Base-by-base conservation (phyloP, 2,888 invertebrate species). In the Drepana falcataria region DNA sequence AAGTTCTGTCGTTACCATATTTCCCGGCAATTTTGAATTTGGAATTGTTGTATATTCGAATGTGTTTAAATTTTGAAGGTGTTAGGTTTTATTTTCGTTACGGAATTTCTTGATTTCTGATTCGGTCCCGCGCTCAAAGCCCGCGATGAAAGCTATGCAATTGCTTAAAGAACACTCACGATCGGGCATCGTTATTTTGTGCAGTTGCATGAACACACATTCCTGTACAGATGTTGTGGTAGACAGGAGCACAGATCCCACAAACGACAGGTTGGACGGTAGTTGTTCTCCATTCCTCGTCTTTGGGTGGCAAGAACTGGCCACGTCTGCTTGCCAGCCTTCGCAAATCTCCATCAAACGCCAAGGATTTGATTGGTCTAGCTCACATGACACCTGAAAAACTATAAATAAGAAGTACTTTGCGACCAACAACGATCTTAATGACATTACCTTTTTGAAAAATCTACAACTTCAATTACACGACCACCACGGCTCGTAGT, bases 311-410 rank as follows among this genome's bases (percentile, higher is more conserved):
- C 91, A 91, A 0, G 79, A 71, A 0, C 56, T 62, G 0, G 89
- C 68, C 0, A 68, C 72, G 53, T 90, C 88, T 0, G 90, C 89
- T 0, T 77, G 62, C 89, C 88, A 88, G 35, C 85, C 83, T 9
- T 86, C 84, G 60, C 91, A 91, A 47, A 91, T 82, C 55, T 89
- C 86, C 85, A 87, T 85, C 3, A 90, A 67, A 0, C 79, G 75
- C 83, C 83, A 85, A 0, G 91, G 85, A 0, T 77, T 62, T 0
- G 61, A 61, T 5, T 73, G 68, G 34, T 86, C 76, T 0, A 88
- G 69, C 6, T 81, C 76, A 53, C 91, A 91, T 0, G 67, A 68
- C 1, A 82, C 80, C 91, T 91, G 62, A 33, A 70, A 68, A 5
- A 48, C 21, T 0, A 21, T 21, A 21, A 21, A 21, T 21, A 21